A percentile compares a stretch with the other conserved stretches of the same genome.
Conservation (phyloP, 2,888 invertebrate genomes). For the Melinaea marsaeus region DNA sequence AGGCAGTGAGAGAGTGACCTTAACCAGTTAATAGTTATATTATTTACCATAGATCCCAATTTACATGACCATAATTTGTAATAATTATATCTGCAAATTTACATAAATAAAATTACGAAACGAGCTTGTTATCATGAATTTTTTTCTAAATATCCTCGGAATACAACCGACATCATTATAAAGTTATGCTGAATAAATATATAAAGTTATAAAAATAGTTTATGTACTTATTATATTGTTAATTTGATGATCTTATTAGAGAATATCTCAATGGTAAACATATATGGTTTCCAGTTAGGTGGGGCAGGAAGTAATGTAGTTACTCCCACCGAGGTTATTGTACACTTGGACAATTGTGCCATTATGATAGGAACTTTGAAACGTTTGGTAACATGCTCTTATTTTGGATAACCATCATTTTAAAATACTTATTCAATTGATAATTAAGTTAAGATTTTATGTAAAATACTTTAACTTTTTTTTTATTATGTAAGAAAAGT, state of each 20-base stretch:
- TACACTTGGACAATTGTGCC: conserved; percentile 44
- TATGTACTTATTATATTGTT: conserved; percentile 16
- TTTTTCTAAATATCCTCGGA: conserved; percentile 32
- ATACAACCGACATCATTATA: background rate
- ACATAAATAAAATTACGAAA: conserved; percentile 78
- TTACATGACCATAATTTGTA: conserved; percentile 78
- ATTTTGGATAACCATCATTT: background rate
- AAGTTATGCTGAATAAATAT: background rate
- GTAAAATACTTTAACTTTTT: background rate
- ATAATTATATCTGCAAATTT: conserved; percentile 78
- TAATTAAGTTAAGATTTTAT: background rate
- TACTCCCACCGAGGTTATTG: conserved; percentile 44
- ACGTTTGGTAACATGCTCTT: conserved; percentile 44
- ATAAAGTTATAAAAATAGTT: conserved; percentile 12
- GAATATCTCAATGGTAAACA: conserved; percentile 20
- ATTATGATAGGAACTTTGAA: conserved; percentile 45
- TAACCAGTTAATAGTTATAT: conserved; percentile 66
- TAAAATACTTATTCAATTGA: background rate
- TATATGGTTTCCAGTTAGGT: conserved; percentile 35
- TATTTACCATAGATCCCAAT: conserved; percentile 73
- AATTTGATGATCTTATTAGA: conserved; percentile 24
- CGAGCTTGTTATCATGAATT: conserved; percentile 59
- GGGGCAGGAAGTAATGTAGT: conserved; percentile 52
- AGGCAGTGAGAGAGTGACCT: conserved; percentile 60
- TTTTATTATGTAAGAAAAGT: too few relatives aligned